Conservation (phyloP, 2,888 invertebrate genomes). For the Lasius platythorax region DNA sequence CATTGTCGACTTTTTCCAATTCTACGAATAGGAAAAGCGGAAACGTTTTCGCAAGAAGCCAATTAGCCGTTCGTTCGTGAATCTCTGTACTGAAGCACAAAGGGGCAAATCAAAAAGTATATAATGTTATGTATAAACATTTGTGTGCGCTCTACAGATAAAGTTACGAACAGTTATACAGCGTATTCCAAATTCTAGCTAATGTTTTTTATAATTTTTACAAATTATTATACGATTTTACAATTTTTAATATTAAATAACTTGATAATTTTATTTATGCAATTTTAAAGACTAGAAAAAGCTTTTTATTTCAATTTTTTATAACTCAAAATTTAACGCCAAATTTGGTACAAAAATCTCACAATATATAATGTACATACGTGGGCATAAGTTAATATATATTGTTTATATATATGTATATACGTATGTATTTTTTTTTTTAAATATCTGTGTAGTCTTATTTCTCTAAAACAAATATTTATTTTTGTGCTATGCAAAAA, state of each 20-base stretch:
- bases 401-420: no score
- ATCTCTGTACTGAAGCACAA: conserved; percentile 22
- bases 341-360: background rate
- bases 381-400: no score
- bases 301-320: background rate
- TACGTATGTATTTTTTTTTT: no score
- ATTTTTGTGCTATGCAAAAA: background rate
- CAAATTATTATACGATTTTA: background rate
- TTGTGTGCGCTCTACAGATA: conserved; percentile 9
- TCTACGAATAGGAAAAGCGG: conserved; percentile 44
- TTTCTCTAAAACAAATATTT: conserved; percentile 7
- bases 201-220: background rate
- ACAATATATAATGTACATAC: background rate
- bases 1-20: conserved; percentile 57
- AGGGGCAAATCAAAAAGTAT: conserved; percentile 9
- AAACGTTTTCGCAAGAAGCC: conserved; percentile 48
- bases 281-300: background rate
- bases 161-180: conserved; percentile 13
- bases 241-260: conserved; percentile 19
- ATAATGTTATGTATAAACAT: conserved; percentile 31
- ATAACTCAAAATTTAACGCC: background rate
- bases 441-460: no score
- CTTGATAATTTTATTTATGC: background rate
- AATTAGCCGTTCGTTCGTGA: conserved; percentile 44
- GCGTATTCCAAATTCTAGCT: background rate